Evolutionary conservation across 2,797 vertebrate genomes (phyloP).

Genomic region (Acanthurus tractus): DNA sequence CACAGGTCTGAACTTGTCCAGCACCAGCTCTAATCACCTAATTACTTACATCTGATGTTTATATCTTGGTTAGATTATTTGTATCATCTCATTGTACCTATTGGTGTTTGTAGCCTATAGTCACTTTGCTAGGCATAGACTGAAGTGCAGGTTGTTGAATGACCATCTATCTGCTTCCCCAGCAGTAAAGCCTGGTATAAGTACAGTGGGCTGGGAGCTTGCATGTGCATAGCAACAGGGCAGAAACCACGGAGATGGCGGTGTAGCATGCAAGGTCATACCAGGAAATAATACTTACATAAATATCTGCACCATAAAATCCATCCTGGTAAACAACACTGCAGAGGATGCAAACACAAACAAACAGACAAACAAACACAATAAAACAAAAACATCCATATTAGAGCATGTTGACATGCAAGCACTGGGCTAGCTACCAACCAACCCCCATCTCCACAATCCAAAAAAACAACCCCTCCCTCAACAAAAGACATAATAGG

Average conservation of each 20-base stretch:
- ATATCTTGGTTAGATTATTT: too few relatives aligned
- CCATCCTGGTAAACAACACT: slow-evolving; percentile 99
- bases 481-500: slow-evolving; percentile 11
- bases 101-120: background rate
- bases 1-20: too few relatives aligned
- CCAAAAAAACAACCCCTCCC: slow-evolving; percentile 33
- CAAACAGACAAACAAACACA: slow-evolving; percentile 83
- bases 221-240: slow-evolving; percentile 37
- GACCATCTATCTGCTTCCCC: background rate
- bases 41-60: too few relatives aligned
- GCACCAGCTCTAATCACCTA: too few relatives aligned
- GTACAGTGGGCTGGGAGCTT: slow-evolving; percentile 16
- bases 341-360: slow-evolving; percentile 91
- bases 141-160: background rate
- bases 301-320: slow-evolving; percentile 99
- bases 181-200: slow-evolving; percentile 15
- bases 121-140: background rate
- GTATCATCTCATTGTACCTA: background rate
- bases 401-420: slow-evolving; percentile 93
- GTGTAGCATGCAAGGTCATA: slow-evolving; percentile 71
- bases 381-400: slow-evolving; percentile 88
- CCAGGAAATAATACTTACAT: slow-evolving; percentile 93
- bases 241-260: slow-evolving; percentile 51
- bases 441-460: slow-evolving; percentile 80
- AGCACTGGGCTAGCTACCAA: slow-evolving; percentile 72